A percentile compares a stretch with the other conserved stretches of the same genome.
Conservation (phyloP, 2,113 vertebrate species). For the Pungitius pungitius region DNA sequence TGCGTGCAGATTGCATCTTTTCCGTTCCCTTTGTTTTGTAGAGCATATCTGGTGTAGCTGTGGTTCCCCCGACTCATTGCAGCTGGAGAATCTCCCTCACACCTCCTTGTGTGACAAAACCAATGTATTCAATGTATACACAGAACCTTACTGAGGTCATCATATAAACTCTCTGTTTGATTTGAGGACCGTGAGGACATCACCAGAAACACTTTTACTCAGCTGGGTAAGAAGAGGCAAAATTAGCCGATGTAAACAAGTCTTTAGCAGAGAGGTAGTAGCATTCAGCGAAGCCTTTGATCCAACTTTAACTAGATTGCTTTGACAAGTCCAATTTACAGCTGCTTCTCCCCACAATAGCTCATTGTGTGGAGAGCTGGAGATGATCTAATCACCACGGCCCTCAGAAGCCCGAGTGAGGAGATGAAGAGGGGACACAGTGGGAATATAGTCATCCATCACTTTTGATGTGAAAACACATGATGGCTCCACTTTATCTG, state of each 20-base stretch:
- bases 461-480: conserved; percentile 76
- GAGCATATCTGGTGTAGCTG: conserved; percentile 60
- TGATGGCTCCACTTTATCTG: conserved; percentile 70
- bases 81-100: conserved; percentile 48
- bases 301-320: conserved; percentile 58
- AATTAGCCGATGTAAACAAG: conserved; percentile 54
- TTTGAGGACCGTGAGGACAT: conserved; percentile 17
- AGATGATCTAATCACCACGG: conserved; percentile 71
- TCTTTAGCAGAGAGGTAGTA: conserved; percentile 38
- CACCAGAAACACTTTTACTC: conserved; percentile 2
- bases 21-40: conserved; percentile 41
- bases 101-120: conserved; percentile 28
- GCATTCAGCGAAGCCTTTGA: conserved; percentile 61
- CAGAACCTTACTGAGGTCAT: conserved; percentile 9
- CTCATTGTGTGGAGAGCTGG: conserved; percentile 66
- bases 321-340: conserved; percentile 63
- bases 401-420: conserved; percentile 69
- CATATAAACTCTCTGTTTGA: conserved; percentile 27
- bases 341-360: conserved; percentile 60
- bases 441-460: conserved; percentile 71
- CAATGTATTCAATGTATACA: not conserved
- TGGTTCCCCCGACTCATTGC: conserved; percentile 22
- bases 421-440: conserved; percentile 69
- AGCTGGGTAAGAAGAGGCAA: conserved; percentile 11
- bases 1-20: conserved; percentile 29